Conservation (phyloP, 2,113 vertebrate species). For the Vulpes lagopus region DNA sequence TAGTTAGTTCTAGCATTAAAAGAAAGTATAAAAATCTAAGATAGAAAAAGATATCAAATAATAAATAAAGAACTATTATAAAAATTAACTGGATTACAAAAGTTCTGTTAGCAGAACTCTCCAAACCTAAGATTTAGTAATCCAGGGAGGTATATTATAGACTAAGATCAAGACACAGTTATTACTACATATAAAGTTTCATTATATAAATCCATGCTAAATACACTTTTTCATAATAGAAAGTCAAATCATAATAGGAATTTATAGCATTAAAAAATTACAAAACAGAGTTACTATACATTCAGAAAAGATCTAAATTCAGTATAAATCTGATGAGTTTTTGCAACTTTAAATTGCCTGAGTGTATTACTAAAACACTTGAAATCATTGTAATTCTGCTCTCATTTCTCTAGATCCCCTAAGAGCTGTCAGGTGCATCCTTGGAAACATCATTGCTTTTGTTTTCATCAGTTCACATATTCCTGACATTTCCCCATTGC, state of each 20-base stretch:
- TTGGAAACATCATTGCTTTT: constrained; percentile 69
- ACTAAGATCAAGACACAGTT: neutral
- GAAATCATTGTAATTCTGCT: constrained; percentile 64
- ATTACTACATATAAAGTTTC: neutral
- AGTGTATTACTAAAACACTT: constrained; percentile 65
- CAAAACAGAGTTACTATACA: neutral
- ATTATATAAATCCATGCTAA: constrained; percentile 15
- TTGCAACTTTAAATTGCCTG: constrained; percentile 60
- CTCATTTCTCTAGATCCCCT: constrained; percentile 59
- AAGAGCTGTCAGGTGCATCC: constrained; percentile 73
- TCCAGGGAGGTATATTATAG: neutral
- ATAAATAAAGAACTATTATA: neutral
- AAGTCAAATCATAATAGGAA: constrained; percentile 45
- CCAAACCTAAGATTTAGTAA: neutral
- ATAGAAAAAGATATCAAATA: neutral
- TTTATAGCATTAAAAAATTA: constrained; percentile 30
- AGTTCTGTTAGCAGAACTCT: neutral
- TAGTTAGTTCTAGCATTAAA: neutral
- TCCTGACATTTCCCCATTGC: constrained; percentile 72
- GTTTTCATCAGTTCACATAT: constrained; percentile 68
- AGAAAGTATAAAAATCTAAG: neutral
- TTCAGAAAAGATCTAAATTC: constrained; percentile 51
- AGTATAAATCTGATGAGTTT: constrained; percentile 53
- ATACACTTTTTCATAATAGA: neutral
- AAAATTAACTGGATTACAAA: neutral